Evolutionary conservation across 2,888 invertebrate species (phyloP).

Genomic region (Melanotus villosus): DNA sequence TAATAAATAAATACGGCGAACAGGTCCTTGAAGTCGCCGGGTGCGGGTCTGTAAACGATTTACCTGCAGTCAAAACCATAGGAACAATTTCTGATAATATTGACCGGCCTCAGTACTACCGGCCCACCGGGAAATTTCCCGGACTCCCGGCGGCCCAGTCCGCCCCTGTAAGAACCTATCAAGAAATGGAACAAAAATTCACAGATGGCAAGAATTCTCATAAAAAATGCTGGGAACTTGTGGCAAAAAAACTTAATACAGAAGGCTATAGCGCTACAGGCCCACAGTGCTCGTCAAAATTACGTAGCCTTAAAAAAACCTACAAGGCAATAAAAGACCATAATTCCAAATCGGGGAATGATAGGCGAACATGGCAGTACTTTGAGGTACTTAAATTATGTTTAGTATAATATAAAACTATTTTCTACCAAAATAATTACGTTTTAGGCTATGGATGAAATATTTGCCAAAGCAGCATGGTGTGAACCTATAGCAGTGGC

Average conservation of each 20-base stretch:
- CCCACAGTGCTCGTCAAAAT: conserved; percentile 4
- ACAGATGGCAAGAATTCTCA: not conserved
- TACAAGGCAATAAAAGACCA: conserved; percentile 5
- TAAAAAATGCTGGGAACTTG: not conserved
- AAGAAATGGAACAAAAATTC: not conserved
- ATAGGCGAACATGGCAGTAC: conserved; percentile 1
- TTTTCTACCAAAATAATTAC: conserved; percentile 5
- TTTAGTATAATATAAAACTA: not conserved
- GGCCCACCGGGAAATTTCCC: too few relatives aligned
- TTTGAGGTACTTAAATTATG: not conserved
- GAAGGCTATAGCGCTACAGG: not conserved
- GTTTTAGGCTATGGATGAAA: conserved; percentile 20
- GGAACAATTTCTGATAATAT: too few relatives aligned
- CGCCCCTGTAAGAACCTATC: not conserved
- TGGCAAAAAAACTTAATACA: not conserved
- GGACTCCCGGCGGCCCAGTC: too few relatives aligned
- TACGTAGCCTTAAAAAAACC: conserved; percentile 7
- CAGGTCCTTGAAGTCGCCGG: too few relatives aligned
- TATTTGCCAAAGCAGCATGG: not conserved
- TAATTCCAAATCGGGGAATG: conserved; percentile 3
- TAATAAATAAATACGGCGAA: too few relatives aligned
- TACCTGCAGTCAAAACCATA: too few relatives aligned
- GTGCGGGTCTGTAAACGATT: too few relatives aligned
- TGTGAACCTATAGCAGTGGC: conserved; percentile 5
- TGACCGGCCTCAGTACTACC: too few relatives aligned